phyloP scores from a whole-genome alignment of 2,797 vertebrate species.

The Sphenopsis melanotis region DNA sequence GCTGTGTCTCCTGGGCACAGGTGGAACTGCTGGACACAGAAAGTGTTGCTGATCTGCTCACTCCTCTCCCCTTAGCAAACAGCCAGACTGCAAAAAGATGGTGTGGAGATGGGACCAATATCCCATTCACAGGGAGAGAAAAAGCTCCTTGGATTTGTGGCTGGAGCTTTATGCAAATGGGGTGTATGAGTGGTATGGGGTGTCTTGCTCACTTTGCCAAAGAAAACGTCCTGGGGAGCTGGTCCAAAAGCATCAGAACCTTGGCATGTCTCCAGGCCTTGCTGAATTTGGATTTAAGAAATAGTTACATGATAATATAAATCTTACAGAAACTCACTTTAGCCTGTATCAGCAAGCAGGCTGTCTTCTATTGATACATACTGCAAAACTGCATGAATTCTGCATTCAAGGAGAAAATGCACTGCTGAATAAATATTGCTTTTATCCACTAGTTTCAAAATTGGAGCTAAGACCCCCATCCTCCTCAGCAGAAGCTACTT shows the following conservation, averaged over 20 bases:
- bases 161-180: neutral
- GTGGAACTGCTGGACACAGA: neutral
- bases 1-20: neutral
- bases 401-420: neutral
- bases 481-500: neutral
- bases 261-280: neutral
- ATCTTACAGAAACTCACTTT: neutral
- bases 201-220: neutral
- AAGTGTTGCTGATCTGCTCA: neutral
- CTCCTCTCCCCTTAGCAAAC: neutral
- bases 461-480: neutral
- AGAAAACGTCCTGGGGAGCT: neutral
- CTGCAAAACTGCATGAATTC: neutral
- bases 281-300: neutral
- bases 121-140: neutral
- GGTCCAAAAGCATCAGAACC: neutral
- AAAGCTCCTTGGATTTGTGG: neutral
- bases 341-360: neutral
- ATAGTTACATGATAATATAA: neutral
- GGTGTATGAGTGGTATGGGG: rapidly evolving
- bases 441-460: neutral
- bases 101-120: neutral
- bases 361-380: neutral
- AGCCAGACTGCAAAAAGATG: neutral
- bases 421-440: neutral